A percentile compares a stretch with the other conserved stretches of the same genome.
Evolutionary conservation across 2,113 vertebrate genomes (phyloP).

Genomic region (Delphinus delphis): DNA sequence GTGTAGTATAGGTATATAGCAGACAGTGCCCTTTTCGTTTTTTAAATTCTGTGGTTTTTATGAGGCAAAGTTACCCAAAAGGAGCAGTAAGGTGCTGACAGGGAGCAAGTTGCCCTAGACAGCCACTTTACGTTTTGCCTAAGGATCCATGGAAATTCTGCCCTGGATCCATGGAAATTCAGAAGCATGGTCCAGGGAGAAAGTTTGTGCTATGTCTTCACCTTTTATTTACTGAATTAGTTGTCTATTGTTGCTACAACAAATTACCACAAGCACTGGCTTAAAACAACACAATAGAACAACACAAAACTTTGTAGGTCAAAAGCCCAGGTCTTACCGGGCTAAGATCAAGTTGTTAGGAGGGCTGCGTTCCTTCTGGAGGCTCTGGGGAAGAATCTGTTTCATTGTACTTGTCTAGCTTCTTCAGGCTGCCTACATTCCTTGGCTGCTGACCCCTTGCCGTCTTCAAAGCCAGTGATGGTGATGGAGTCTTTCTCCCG

Average conservation of each 20-base stretch:
- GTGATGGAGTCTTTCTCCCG: not conserved
- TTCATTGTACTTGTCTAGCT: not conserved
- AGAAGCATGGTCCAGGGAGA: not conserved
- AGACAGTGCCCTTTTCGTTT: not conserved
- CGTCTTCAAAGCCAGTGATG: not conserved
- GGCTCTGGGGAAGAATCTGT: not conserved
- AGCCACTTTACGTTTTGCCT: constrained; percentile 1
- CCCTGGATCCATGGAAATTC: not conserved
- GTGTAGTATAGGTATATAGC: not conserved
- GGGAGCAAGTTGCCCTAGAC: not conserved
- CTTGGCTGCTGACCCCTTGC: not conserved
- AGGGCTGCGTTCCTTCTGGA: not conserved
- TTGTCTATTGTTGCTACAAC: not conserved
- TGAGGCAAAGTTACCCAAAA: not conserved
- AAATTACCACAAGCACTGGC: not conserved
- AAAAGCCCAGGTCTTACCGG: not conserved
- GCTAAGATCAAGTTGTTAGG: not conserved
- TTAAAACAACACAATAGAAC: not conserved
- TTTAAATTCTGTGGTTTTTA: not conserved
- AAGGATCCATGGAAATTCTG: not conserved
- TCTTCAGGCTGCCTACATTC: not conserved
- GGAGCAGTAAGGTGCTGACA: not conserved
- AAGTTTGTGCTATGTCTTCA: not conserved
- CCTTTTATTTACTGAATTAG: not conserved
- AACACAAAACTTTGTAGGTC: not conserved